Conservation (phyloP, 2,797 vertebrate species). For the Lycodopsis pacificus region DNA sequence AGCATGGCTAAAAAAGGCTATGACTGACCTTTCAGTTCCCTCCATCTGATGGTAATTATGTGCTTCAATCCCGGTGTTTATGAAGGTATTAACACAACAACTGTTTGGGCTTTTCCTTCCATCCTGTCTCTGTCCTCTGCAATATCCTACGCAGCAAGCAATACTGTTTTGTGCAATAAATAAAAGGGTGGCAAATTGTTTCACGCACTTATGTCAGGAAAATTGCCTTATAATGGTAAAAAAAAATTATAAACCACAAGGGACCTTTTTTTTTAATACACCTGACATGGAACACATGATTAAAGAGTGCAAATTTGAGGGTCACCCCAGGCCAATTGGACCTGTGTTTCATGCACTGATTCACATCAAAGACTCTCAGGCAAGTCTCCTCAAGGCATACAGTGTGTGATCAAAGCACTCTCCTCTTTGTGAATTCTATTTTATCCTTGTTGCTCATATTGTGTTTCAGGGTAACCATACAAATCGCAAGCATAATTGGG, state of each 20-base stretch:
- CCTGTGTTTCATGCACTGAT: constrained; percentile 80
- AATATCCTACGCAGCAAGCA: constrained; percentile 49
- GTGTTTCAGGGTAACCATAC: constrained; percentile 67
- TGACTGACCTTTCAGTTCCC: constrained; percentile 82
- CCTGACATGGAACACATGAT: constrained; percentile 79
- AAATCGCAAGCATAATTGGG: constrained; percentile 66
- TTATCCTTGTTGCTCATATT: constrained; percentile 80
- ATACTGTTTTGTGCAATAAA: constrained; percentile 67
- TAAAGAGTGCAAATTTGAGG: constrained; percentile 83
- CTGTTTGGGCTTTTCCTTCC: constrained; percentile 75
- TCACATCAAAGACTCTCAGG: constrained; percentile 83
- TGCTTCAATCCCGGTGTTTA: constrained; percentile 82
- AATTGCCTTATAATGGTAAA: constrained; percentile 65
- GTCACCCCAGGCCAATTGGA: constrained; percentile 80
- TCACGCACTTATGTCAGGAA: constrained; percentile 71
- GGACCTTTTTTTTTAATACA: constrained; percentile 69
- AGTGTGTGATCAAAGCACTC: constrained; percentile 80
- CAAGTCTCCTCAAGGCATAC: constrained; percentile 81
- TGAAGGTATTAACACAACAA: constrained; percentile 85
- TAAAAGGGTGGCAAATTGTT: constrained; percentile 79
- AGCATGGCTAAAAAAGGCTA: constrained; percentile 66
- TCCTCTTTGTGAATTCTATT: constrained; percentile 70
- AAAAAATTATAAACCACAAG: constrained; percentile 48
- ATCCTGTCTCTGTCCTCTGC: constrained; percentile 48
- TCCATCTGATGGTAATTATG: constrained; percentile 84